phyloP scores from a whole-genome alignment of 2,113 vertebrate genomes.

The Siniperca chuatsi region DNA sequence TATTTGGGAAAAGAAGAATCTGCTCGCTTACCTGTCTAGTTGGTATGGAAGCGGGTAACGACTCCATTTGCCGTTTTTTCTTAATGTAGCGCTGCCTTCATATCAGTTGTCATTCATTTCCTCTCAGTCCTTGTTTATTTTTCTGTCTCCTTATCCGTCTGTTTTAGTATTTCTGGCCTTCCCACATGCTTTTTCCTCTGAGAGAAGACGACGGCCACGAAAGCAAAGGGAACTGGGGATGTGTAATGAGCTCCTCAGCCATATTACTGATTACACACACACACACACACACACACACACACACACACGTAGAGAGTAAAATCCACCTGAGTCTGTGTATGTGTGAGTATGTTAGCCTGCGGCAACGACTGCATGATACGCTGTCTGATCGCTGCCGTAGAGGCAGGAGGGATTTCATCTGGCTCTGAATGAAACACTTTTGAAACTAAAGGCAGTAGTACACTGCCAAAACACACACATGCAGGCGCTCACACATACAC shows the following conservation, averaged over 20 bases:
- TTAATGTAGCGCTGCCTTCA: not conserved
- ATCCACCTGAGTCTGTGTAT: slow-evolving; percentile 52
- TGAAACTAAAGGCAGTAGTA: slow-evolving; percentile 64
- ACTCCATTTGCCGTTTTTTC: slow-evolving; percentile 5
- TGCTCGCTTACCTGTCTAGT: not conserved
- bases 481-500: slow-evolving; percentile 9
- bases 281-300: slow-evolving; percentile 12
- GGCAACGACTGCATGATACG: slow-evolving; percentile 52
- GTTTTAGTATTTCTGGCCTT: slow-evolving; percentile 15
- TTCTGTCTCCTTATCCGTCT: slow-evolving; percentile 24
- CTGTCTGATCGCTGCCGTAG: slow-evolving; percentile 63
- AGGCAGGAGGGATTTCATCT: slow-evolving; percentile 73
- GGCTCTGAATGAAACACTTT: slow-evolving; percentile 75
- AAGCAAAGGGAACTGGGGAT: slow-evolving; percentile 16
- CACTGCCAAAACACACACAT: slow-evolving; percentile 51
- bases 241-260: slow-evolving; percentile 63
- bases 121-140: slow-evolving; percentile 24
- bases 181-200: not conserved
- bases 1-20: not conserved
- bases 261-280: slow-evolving; percentile 30
- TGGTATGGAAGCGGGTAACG: slow-evolving; percentile 9
- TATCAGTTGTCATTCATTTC: slow-evolving; percentile 1
- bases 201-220: slow-evolving; percentile 1
- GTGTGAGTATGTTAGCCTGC: slow-evolving; percentile 53
- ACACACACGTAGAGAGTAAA: slow-evolving; percentile 14